A percentile compares a stretch with the other conserved stretches of the same genome.
Evolutionary conservation across 2,888 invertebrate species (phyloP).

Genomic region (Eumerus sabulonum): DNA sequence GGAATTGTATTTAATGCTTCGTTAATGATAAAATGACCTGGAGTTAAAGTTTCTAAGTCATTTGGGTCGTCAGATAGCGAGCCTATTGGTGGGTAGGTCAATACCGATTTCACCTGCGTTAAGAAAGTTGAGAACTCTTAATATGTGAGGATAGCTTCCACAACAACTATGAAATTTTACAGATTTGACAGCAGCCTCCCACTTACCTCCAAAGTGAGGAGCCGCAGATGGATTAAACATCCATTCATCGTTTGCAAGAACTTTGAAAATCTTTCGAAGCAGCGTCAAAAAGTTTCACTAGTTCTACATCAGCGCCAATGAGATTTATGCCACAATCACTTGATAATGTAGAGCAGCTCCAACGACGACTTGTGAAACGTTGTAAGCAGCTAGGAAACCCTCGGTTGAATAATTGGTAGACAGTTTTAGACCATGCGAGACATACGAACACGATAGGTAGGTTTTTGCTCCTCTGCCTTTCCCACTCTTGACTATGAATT

Average conservation of each 20-base stretch:
- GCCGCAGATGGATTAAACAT: slow-evolving; percentile 69
- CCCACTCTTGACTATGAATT: slow-evolving; percentile 46
- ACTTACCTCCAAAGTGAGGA: slow-evolving; percentile 33
- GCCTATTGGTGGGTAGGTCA: too few species aligned
- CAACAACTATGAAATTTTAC: slow-evolving; percentile 31
- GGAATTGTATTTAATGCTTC: background rate
- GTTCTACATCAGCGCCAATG: slow-evolving; percentile 68
- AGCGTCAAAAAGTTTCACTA: slow-evolving; percentile 12
- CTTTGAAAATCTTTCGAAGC: slow-evolving; percentile 18
- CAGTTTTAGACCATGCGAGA: slow-evolving; percentile 50
- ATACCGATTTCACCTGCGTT: slow-evolving; percentile 63
- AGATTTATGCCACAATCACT: slow-evolving; percentile 73
- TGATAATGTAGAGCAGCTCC: slow-evolving; percentile 67
- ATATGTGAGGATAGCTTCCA: slow-evolving; percentile 24
- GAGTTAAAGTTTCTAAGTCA: slow-evolving; percentile 64
- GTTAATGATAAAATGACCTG: too few species aligned
- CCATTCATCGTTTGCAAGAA: slow-evolving; percentile 68
- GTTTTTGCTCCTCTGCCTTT: slow-evolving; percentile 55
- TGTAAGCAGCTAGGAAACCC: slow-evolving; percentile 70
- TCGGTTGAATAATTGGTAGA: slow-evolving; percentile 60
- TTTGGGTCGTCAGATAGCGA: slow-evolving; percentile 47
- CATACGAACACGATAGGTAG: slow-evolving; percentile 70
- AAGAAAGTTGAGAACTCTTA: slow-evolving; percentile 34
- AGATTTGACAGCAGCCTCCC: slow-evolving; percentile 29
- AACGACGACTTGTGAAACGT: slow-evolving; percentile 71